Evolutionary conservation across 2,888 invertebrate species (phyloP), one percentile per base, ranked within the genome.

Genomic region (Coelinius sp.): DNA sequence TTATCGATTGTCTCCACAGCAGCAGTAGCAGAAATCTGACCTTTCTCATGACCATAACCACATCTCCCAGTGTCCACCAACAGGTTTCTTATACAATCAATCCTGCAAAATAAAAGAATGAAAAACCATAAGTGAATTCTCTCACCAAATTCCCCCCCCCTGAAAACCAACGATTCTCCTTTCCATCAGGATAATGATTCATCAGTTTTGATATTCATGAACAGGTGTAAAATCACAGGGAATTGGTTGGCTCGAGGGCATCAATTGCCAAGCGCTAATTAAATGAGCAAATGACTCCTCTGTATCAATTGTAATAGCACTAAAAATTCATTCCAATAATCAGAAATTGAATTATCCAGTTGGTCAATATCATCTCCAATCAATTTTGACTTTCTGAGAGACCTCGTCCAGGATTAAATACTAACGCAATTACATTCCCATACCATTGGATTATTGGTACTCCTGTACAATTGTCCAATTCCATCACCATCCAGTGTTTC

Each of bases 341-440:
- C 24, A 22, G 14, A n/a, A 56, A 44, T 41, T 1, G 20, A 68
- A 52, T 70, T 44, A 52, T 35, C 14, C 67, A 31, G 64, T 70
- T 24, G 59, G 41, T 62, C 20, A 44, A 38, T 49, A 20, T 59
- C 71, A 46, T 41, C 31, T 14, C 41, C 67, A 70, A 41, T 41
- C 41, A 41, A n/a, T 41, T 41, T 46, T 68, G 56, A 41, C 46
- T 31, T 56, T 35, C 46, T 49, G 52, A 22, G 20, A 52, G 49
- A 24, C 27, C 38, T 53, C 22, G 14, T 25, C 12, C 35, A 62
- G 73, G 77, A 85, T 85, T 81, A 84, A 85, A 84, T 85, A 84
- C 83, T 85, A 86, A 85, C 76, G 85, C 84, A 85, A 86, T 86
- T 86, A 85, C 85, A 85, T 77, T 79, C 80, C 77, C 83, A 84